Conservation (phyloP, 2,888 invertebrate species). For the Drosophila setosimentum region DNA sequence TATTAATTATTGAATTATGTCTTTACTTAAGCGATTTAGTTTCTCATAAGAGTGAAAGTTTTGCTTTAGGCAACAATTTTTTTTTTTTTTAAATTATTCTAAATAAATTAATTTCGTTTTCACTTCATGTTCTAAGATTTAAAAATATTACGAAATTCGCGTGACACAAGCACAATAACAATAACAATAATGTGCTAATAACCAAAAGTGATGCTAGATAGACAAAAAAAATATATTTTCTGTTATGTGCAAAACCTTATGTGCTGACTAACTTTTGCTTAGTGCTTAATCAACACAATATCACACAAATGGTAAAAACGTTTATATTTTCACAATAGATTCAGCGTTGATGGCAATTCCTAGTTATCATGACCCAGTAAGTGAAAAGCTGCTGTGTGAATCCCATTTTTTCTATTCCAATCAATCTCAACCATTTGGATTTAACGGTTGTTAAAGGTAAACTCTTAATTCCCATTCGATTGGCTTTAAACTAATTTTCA, state of each 20-base stretch:
- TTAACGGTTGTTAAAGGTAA: not conserved
- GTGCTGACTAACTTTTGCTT: not conserved
- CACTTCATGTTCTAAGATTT: not conserved
- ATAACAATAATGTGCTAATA: conserved; percentile 9
- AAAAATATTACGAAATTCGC: not conserved
- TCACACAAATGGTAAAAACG: not conserved
- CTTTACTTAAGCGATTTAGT: not conserved
- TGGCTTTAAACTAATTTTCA: not conserved
- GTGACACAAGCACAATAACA: conserved; percentile 7
- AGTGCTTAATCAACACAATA: not conserved
- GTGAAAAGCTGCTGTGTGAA: not conserved
- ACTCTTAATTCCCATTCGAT: not conserved
- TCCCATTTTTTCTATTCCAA: not conserved
- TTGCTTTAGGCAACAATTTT: not conserved
- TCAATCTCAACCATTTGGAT: not conserved
- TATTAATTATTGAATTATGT: not conserved
- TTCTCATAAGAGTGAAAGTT: not conserved
- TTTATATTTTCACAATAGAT: not conserved
- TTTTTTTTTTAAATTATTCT: too few relatives aligned
- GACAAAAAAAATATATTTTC: not conserved
- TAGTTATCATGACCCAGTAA: not conserved
- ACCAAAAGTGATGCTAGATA: not conserved
- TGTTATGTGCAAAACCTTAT: not conserved
- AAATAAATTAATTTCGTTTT: conserved; percentile 3
- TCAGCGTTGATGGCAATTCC: not conserved